Percentiles rank a stretch among this genome's conserved stretches.
Evolutionary conservation across 1,140 invertebrate genomes (phyloP).

Genomic region (Drosophila kanapiae): DNA sequence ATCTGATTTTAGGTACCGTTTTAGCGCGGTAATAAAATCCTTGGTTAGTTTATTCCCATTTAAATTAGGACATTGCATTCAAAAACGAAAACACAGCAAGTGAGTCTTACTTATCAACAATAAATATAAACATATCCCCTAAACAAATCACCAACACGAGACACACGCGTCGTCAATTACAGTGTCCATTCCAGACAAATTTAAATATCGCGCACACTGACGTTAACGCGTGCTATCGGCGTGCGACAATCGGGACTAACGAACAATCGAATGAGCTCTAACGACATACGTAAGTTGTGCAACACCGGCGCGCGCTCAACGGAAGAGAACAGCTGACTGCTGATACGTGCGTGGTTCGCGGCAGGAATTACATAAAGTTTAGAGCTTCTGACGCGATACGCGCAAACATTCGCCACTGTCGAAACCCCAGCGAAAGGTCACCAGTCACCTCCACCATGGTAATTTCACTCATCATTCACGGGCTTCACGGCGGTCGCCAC

Average conservation of each 20-base stretch:
- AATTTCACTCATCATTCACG: slow-evolving; percentile 57
- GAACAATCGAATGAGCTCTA: slow-evolving; percentile 4
- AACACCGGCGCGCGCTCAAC: slow-evolving; percentile 25
- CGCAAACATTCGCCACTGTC: slow-evolving; percentile 31
- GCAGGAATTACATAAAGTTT: slow-evolving; percentile 78
- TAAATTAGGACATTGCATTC: background rate
- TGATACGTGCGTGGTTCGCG: slow-evolving; percentile 68
- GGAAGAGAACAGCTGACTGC: slow-evolving; percentile 63
- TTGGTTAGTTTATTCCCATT: background rate
- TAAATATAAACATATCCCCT: slow-evolving; percentile 7
- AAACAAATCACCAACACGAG: slow-evolving; percentile 22
- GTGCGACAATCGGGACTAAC: slow-evolving; percentile 8
- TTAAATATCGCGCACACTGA: slow-evolving; percentile 26
- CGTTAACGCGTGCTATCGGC: slow-evolving; percentile 10
- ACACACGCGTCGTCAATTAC: slow-evolving; percentile 6
- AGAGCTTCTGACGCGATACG: slow-evolving; percentile 60
- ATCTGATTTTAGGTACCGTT: too few relatives aligned
- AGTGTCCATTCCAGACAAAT: slow-evolving; percentile 13
- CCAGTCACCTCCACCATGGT: slow-evolving; percentile 56
- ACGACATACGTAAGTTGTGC: slow-evolving; percentile 8
- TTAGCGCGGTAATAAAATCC: too few relatives aligned
- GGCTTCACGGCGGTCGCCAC: too few relatives aligned
- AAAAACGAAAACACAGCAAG: slow-evolving; percentile 36
- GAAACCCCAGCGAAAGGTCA: slow-evolving; percentile 40
- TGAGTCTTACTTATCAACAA: slow-evolving; percentile 30